Conservation (phyloP, 2,113 vertebrate species). For the Indicator indicator region DNA sequence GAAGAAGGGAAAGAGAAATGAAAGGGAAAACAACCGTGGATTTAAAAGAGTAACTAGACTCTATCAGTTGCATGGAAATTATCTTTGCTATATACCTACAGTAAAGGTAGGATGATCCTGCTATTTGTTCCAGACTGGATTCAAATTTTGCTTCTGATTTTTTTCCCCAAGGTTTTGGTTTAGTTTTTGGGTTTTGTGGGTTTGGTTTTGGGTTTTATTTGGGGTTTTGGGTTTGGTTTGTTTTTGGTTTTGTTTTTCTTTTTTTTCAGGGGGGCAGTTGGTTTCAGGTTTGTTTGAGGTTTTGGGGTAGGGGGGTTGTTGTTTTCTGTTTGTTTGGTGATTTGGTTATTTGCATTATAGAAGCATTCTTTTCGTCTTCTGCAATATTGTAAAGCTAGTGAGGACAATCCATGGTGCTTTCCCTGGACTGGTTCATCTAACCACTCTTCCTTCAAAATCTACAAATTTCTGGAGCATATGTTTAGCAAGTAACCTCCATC, state of each 20-base stretch:
- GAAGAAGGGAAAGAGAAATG: neutral
- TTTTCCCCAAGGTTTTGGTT: neutral
- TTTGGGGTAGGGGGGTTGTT: too few relatives aligned
- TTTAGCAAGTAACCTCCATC: neutral
- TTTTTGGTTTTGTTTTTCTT: too few relatives aligned
- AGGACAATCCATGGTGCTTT: neutral
- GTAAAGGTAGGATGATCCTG: neutral
- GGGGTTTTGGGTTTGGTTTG: too few relatives aligned
- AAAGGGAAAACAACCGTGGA: neutral
- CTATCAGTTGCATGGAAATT: neutral
- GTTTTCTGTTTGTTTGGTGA: too few relatives aligned
- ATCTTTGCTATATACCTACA: neutral
- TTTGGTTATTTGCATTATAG: neutral
- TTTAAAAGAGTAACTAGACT: neutral
- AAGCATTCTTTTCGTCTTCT: neutral
- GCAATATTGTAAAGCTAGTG: neutral
- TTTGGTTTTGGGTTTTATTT: too few relatives aligned
- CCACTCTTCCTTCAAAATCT: neutral
- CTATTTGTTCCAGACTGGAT: neutral
- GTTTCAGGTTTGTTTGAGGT: too few relatives aligned
- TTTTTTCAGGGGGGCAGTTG: too few relatives aligned
- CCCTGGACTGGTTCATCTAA: neutral
- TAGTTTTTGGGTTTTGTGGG: neutral
- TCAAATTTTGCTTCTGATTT: neutral
- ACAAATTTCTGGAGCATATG: neutral